Evolutionary conservation across 1,140 invertebrate genomes (phyloP).

Genomic region (Sycophila sp.): DNA sequence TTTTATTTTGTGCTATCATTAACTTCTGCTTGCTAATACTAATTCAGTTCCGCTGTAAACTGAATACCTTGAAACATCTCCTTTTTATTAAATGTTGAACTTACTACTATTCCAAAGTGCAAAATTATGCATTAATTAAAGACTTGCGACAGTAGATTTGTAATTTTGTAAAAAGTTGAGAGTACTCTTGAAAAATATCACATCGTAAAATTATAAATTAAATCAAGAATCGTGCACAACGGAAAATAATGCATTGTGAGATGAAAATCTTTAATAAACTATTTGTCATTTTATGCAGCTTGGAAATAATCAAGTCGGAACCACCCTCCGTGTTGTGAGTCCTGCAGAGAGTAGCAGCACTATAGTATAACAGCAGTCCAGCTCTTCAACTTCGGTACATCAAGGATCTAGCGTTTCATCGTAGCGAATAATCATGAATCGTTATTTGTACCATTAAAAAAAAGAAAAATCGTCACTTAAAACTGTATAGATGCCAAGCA

Average conservation of each 20-base stretch:
- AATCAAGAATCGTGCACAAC: too few relatives aligned
- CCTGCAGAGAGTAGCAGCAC: conserved; percentile 56
- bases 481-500: conserved; percentile 30
- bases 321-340: conserved; percentile 55
- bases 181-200: too few relatives aligned
- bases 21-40: too few relatives aligned
- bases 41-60: too few relatives aligned
- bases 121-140: too few relatives aligned
- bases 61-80: too few relatives aligned
- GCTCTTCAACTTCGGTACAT: conserved; percentile 27
- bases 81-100: too few relatives aligned
- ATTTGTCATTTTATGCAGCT: conserved; percentile 40
- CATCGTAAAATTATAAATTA: too few relatives aligned
- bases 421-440: conserved; percentile 31
- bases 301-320: conserved; percentile 53
- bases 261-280: not conserved
- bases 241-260: not conserved
- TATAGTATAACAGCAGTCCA: conserved; percentile 53
- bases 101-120: too few relatives aligned
- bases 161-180: too few relatives aligned
- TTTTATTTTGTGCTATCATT: too few relatives aligned
- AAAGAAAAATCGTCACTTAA: conserved; percentile 28
- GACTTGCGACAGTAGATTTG: too few relatives aligned
- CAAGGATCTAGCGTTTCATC: conserved; percentile 29
- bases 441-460: conserved; percentile 36